These are phyloP conservation scores for Philaethria dido DNA, from an alignment of 2,888 invertebrate genomes.

Conservation along the genomic window DNA sequence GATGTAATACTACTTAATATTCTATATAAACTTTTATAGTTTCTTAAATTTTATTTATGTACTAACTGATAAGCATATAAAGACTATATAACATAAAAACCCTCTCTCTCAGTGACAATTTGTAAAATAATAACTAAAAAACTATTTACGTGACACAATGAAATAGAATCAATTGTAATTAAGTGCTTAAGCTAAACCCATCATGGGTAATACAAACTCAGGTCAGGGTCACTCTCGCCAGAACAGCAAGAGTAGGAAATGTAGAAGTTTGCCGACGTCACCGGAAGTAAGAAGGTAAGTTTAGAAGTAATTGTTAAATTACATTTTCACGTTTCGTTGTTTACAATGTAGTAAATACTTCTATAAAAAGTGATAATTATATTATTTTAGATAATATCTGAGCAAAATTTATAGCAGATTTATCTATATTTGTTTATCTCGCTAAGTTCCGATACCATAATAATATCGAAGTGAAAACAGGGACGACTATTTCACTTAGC, in stretches of 20 bases:
- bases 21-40: neutral
- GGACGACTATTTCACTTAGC: slow-evolving; percentile 48
- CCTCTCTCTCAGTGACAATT: slow-evolving; percentile 7
- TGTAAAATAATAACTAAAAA: neutral
- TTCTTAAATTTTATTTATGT: neutral
- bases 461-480: slow-evolving; percentile 47
- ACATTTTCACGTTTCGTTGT: too few species aligned
- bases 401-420: slow-evolving; percentile 19
- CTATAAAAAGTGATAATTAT: too few species aligned
- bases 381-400: too few species aligned
- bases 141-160: slow-evolving; percentile 7
- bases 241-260: slow-evolving; percentile 82
- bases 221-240: slow-evolving; percentile 70
- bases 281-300: slow-evolving; percentile 89
- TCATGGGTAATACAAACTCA: slow-evolving; percentile 78
- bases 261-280: slow-evolving; percentile 90
- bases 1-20: neutral
- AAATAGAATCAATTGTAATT: neutral
- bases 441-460: slow-evolving; percentile 9
- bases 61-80: neutral
- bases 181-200: slow-evolving; percentile 33
- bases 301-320: too few species aligned
- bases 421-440: neutral
- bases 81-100: slow-evolving; percentile 22
- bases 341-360: too few species aligned